phyloP scores from a whole-genome alignment of 2,888 invertebrate species.

The Synergus umbraculus region DNA sequence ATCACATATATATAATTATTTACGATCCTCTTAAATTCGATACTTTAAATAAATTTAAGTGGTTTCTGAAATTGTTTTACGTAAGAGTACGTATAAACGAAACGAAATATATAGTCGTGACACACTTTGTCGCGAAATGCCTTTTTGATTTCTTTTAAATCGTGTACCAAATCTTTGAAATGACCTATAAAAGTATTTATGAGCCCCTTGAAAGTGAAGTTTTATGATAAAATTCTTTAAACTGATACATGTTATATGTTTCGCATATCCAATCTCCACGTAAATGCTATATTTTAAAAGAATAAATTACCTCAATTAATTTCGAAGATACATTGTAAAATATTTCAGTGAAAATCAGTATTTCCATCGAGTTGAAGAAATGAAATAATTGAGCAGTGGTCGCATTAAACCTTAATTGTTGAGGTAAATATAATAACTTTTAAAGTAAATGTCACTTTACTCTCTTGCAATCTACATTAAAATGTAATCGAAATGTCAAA shows the following conservation, averaged over 20 bases:
- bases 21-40: not conserved
- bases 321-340: not conserved
- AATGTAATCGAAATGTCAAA: not conserved
- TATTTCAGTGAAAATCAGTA: not conserved
- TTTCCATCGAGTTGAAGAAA: no score
- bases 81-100: slow-evolving; percentile 1
- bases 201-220: slow-evolving; percentile 21
- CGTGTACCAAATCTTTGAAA: slow-evolving; percentile 35
- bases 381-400: no score
- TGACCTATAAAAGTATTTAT: slow-evolving; percentile 39
- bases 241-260: slow-evolving; percentile 22
- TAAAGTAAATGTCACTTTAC: not conserved
- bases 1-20: not conserved
- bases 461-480: not conserved
- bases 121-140: slow-evolving; percentile 19
- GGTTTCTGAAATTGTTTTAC: slow-evolving; percentile 18
- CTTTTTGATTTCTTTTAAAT: slow-evolving; percentile 37
- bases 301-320: slow-evolving; percentile 18
- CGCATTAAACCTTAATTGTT: no score
- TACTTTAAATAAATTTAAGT: slow-evolving; percentile 2
- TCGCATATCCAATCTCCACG: not conserved
- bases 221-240: slow-evolving; percentile 36
- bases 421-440: no score
- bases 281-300: slow-evolving; percentile 7
- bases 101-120: slow-evolving; percentile 13